phyloP scores from a whole-genome alignment of 2,113 vertebrate genomes.

The Speoplatyrhinus poulsoni region DNA sequence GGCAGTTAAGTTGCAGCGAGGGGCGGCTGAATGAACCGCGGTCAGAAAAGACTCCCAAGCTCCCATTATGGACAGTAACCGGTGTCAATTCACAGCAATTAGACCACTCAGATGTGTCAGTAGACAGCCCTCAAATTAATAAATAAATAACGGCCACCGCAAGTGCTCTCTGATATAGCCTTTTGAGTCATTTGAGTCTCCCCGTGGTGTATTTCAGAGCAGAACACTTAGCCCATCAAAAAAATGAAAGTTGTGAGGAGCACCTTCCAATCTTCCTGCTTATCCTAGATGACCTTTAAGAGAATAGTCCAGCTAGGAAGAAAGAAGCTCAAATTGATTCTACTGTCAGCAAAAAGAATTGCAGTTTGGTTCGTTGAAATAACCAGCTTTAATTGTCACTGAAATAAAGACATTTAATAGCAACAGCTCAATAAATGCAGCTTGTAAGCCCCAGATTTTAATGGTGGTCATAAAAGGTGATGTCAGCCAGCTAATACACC shows the following conservation, averaged over 20 bases:
- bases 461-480: not conserved
- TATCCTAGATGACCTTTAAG: conserved; percentile 68
- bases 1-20: conserved; percentile 82
- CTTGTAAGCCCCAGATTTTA: not conserved
- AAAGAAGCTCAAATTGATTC: conserved; percentile 36
- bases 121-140: conserved; percentile 81
- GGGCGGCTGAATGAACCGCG: conserved; percentile 78
- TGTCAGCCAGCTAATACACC: no score
- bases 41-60: conserved; percentile 77
- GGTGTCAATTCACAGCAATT: conserved; percentile 81
- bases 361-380: conserved; percentile 2
- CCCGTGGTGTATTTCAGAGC: conserved; percentile 71
- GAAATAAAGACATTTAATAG: not conserved
- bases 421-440: conserved; percentile 9
- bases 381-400: not conserved
- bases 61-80: conserved; percentile 80
- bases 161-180: conserved; percentile 75
- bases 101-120: conserved; percentile 82
- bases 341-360: conserved; percentile 2
- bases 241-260: conserved; percentile 57
- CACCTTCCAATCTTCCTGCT: conserved; percentile 42
- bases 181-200: conserved; percentile 80
- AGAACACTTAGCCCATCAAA: conserved; percentile 74
- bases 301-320: conserved; percentile 43
- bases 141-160: conserved; percentile 80